A percentile compares a stretch with the other conserved stretches of the same genome.
Evolutionary conservation across 2,888 invertebrate genomes (phyloP).

Genomic region (Clivina fossor): DNA sequence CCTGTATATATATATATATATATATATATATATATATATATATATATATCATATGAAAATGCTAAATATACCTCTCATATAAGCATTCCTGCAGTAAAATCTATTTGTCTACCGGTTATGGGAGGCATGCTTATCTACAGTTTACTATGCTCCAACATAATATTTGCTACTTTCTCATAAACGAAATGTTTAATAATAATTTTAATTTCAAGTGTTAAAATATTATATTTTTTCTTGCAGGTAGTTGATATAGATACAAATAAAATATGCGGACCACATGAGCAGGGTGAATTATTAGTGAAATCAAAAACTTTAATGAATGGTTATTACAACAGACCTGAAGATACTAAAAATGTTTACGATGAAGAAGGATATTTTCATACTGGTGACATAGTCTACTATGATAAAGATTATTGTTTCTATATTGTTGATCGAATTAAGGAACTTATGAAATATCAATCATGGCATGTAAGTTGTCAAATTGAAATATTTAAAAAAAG

Average conservation of each 20-base stretch:
- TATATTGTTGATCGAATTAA: constrained; percentile 44
- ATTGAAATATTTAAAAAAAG: not conserved
- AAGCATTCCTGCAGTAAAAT: too few relatives aligned
- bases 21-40: too few relatives aligned
- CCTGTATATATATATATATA: too few relatives aligned
- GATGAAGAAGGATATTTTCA: constrained; percentile 45
- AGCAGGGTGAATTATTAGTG: constrained; percentile 13
- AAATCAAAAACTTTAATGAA: constrained; percentile 28
- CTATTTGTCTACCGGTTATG: too few relatives aligned
- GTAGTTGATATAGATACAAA: constrained; percentile 22
- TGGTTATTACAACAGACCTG: constrained; percentile 37
- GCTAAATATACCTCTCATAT: too few relatives aligned
- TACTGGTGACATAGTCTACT: constrained; percentile 46
- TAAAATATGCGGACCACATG: not conserved
- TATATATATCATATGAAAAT: too few relatives aligned
- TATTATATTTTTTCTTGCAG: not conserved
- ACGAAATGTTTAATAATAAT: not conserved
- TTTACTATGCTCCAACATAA: not conserved
- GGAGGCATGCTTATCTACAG: too few relatives aligned
- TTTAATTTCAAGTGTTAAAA: not conserved
- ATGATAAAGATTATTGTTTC: constrained; percentile 44
- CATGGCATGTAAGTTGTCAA: constrained; percentile 43
- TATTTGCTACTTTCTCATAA: not conserved
- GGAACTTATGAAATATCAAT: constrained; percentile 46
- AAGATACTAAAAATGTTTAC: constrained; percentile 29